phyloP scores from a whole-genome alignment of 2,888 invertebrate species.

The Hofmannophila pseudospretella region DNA sequence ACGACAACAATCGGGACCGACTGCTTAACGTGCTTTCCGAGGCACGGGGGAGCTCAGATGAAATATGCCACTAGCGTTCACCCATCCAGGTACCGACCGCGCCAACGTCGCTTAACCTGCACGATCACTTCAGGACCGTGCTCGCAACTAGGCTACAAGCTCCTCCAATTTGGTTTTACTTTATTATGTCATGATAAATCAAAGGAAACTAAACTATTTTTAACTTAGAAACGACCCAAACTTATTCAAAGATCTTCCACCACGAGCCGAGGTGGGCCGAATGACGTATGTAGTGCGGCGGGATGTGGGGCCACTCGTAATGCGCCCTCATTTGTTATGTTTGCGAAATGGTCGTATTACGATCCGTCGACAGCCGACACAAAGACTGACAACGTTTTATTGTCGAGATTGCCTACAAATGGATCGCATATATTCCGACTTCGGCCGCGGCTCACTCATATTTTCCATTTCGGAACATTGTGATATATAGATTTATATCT shows the following conservation, averaged over 20 bases:
- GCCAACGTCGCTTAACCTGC: too few relatives aligned
- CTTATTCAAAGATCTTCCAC: background rate
- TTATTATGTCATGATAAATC: too few relatives aligned
- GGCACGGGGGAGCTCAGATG: too few relatives aligned
- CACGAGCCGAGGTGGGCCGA: constrained; percentile 14
- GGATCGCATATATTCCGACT: constrained; percentile 47
- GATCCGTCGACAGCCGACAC: constrained; percentile 51
- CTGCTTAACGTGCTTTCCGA: too few relatives aligned
- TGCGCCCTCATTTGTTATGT: constrained; percentile 67
- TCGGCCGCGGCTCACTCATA: constrained; percentile 29
- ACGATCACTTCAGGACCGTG: too few relatives aligned
- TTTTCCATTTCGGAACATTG: constrained; percentile 11
- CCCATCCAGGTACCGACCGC: too few relatives aligned
- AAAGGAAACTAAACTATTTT: too few relatives aligned
- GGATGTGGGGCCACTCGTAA: constrained; percentile 44
- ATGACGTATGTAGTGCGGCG: constrained; percentile 42
- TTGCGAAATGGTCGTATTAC: constrained; percentile 58
- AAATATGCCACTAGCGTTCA: too few relatives aligned
- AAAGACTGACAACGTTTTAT: constrained; percentile 65
- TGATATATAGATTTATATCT: constrained; percentile 6
- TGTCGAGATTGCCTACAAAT: constrained; percentile 66
- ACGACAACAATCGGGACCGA: too few relatives aligned
- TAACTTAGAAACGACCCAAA: background rate
- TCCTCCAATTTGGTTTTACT: too few relatives aligned
- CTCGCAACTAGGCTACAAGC: too few relatives aligned